phyloP scores from a whole-genome alignment of 2,888 invertebrate species.

The Nysson spinosus region DNA sequence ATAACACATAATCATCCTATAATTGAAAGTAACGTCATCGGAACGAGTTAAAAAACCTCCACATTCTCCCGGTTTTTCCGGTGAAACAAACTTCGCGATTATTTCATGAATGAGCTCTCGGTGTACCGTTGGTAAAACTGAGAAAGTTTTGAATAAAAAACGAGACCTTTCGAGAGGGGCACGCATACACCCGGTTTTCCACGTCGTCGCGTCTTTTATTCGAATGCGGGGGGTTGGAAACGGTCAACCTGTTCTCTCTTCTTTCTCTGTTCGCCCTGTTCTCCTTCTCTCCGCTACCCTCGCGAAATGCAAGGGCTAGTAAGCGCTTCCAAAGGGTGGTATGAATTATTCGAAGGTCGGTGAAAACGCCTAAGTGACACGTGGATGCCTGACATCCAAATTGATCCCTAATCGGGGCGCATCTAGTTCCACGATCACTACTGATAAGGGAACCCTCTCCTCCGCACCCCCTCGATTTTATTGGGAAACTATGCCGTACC shows the following conservation, averaged over 20 bases:
- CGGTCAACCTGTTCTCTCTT: conserved; percentile 65
- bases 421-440: conserved; percentile 15
- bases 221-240: conserved; percentile 46
- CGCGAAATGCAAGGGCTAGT: conserved; percentile 40
- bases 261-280: conserved; percentile 19
- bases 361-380: conserved; percentile 77
- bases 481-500: too few species aligned
- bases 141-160: conserved; percentile 69
- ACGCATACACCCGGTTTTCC: conserved; percentile 41
- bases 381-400: conserved; percentile 73
- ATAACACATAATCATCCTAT: too few species aligned
- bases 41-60: too few species aligned
- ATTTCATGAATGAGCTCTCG: conserved; percentile 43
- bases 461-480: too few species aligned
- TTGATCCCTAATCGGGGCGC: conserved; percentile 72
- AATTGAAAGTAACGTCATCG: too few species aligned
- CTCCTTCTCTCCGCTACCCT: conserved; percentile 23
- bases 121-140: conserved; percentile 61
- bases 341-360: conserved; percentile 72
- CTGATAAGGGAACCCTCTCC: conserved; percentile 17
- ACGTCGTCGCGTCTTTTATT: conserved; percentile 68
- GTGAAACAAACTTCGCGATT: conserved; percentile 4
- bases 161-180: conserved; percentile 47
- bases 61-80: too few species aligned
- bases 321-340: conserved; percentile 59